Percentiles rank a stretch among this genome's conserved stretches.
phyloP scores from a whole-genome alignment of 2,888 invertebrate species.

The Aethes cnicana region DNA sequence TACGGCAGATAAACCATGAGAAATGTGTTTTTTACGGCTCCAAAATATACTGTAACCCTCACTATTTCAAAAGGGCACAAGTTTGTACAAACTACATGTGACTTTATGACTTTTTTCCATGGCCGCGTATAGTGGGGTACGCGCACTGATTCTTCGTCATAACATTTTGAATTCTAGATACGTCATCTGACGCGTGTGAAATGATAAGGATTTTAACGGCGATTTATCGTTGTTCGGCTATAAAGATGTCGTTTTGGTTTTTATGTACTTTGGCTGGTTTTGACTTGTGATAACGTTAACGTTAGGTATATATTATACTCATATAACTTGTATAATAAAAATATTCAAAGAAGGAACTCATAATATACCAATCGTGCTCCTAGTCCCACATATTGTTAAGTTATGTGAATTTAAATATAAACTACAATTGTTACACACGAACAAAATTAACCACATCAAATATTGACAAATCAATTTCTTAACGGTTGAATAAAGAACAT shows the following conservation, averaged over 20 bases:
- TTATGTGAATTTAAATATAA: neutral
- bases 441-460: slow-evolving; percentile 1
- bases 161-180: slow-evolving; percentile 76
- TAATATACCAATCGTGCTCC: too few species aligned
- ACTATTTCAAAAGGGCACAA: too few species aligned
- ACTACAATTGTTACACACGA: neutral
- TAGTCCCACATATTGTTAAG: too few species aligned
- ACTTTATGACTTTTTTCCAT: too few species aligned
- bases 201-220: slow-evolving; percentile 55
- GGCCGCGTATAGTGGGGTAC: slow-evolving; percentile 42
- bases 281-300: too few species aligned
- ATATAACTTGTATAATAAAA: too few species aligned
- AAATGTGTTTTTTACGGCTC: slow-evolving; percentile 78
- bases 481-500: slow-evolving; percentile 36
- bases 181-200: slow-evolving; percentile 53
- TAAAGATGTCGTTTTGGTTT: slow-evolving; percentile 49
- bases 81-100: too few species aligned
- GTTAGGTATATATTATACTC: too few species aligned
- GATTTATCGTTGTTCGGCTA: slow-evolving; percentile 49
- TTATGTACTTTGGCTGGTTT: slow-evolving; percentile 44
- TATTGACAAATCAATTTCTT: slow-evolving; percentile 27
- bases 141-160: slow-evolving; percentile 71
- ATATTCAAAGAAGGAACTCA: too few species aligned
- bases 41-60: slow-evolving; percentile 36
- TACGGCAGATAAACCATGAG: slow-evolving; percentile 76